Evolutionary conservation across 2,797 vertebrate genomes (phyloP).

Genomic region (Spizella passerina): DNA sequence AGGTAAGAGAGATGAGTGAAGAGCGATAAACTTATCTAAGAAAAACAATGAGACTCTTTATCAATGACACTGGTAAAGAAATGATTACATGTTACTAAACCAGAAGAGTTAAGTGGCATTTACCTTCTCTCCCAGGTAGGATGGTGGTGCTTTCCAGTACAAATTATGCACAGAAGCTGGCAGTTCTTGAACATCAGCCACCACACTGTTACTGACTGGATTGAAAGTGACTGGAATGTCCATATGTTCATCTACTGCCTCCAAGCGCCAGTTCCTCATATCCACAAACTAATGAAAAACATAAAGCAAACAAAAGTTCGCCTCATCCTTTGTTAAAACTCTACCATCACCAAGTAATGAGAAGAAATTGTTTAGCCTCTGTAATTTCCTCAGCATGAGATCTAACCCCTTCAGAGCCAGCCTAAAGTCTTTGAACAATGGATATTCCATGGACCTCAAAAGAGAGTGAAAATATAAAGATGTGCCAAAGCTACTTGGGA

Average conservation of each 20-base stretch:
- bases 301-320: background rate
- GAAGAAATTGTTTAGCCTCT: background rate
- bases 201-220: conserved; percentile 85
- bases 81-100: background rate
- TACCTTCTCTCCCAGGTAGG: conserved; percentile 92
- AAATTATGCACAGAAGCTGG: conserved; percentile 76
- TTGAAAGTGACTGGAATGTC: conserved; percentile 86
- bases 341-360: background rate
- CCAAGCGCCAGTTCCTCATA: conserved; percentile 88
- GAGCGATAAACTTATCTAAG: background rate
- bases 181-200: conserved; percentile 92
- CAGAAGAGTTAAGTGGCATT: background rate
- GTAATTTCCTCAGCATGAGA: background rate
- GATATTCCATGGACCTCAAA: background rate
- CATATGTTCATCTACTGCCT: conserved; percentile 70
- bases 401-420: background rate
- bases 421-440: background rate
- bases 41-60: background rate
- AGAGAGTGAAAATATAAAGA: background rate
- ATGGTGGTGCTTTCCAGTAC: conserved; percentile 88
- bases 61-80: background rate
- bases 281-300: conserved; percentile 82
- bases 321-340: background rate
- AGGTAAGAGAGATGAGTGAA: background rate
- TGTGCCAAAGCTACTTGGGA: background rate